Conservation (phyloP, 2,113 vertebrate genomes). For the Piaya cayana region DNA sequence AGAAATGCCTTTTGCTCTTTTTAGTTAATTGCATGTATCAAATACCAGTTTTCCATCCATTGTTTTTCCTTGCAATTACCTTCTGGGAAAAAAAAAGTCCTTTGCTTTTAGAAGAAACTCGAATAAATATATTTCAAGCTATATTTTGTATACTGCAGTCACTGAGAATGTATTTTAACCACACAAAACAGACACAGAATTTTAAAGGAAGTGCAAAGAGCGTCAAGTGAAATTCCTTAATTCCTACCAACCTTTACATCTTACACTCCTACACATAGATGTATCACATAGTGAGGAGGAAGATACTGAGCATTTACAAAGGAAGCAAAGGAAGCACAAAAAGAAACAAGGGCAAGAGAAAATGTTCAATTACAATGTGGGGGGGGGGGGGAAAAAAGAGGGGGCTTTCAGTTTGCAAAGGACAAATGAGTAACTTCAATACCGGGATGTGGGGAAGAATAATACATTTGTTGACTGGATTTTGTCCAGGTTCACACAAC, state of each 20-base stretch:
- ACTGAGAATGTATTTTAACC: not conserved
- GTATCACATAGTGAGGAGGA: not conserved
- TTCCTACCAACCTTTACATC: not conserved
- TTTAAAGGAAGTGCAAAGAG: not conserved
- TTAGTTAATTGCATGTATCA: not conserved
- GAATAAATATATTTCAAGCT: not conserved
- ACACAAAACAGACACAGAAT: not conserved
- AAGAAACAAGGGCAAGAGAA: not conserved
- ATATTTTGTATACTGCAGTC: not conserved
- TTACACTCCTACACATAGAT: not conserved
- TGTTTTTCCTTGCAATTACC: not conserved
- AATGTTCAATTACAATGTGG: not conserved
- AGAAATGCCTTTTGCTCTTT: not conserved
- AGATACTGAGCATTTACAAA: not conserved
- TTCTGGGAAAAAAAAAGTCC: not conserved
- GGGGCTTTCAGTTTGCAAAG: not conserved
- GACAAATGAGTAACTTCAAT: not conserved
- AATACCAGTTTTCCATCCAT: not conserved
- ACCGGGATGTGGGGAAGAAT: not conserved
- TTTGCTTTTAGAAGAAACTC: not conserved
- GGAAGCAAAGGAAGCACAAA: constrained; percentile 8
- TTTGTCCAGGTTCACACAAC: not conserved
- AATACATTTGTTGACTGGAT: not conserved
- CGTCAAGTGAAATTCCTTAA: not conserved
- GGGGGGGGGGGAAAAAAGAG: not conserved